Evolutionary conservation across 1,140 invertebrate genomes (phyloP).

Genomic region (Propsilocerus akamusi): DNA sequence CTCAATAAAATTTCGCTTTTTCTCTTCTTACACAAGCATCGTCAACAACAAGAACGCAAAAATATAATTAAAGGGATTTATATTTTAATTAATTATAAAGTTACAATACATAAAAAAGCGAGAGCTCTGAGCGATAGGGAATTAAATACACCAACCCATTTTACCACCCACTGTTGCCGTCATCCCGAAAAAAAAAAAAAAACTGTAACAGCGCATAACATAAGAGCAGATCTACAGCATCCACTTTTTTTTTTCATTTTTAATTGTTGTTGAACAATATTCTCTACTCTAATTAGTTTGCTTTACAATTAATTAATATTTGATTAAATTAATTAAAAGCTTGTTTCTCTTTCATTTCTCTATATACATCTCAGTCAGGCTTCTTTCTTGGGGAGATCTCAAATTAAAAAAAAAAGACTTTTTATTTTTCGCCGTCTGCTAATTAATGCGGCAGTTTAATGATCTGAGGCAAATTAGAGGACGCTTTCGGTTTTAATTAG

Average conservation of each 20-base stretch:
- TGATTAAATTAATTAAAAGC: slow-evolving; percentile 4
- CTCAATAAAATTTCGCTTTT: too few species aligned
- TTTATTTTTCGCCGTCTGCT: too few species aligned
- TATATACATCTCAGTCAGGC: background rate
- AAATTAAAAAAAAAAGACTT: too few species aligned
- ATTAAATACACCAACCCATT: too few species aligned
- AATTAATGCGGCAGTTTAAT: too few species aligned
- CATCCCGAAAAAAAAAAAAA: background rate
- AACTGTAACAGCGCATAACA: background rate
- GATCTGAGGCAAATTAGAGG: too few species aligned
- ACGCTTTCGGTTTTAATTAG: too few species aligned
- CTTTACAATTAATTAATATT: slow-evolving; percentile 4
- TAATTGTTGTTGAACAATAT: slow-evolving; percentile 1
- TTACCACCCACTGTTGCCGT: too few species aligned
- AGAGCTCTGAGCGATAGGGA: background rate
- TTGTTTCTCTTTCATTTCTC: background rate
- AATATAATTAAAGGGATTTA: background rate
- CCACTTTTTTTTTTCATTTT: background rate
- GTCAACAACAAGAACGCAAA: too few species aligned
- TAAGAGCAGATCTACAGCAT: background rate
- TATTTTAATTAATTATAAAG: slow-evolving; percentile 3
- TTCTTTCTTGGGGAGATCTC: too few species aligned
- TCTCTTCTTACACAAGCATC: too few species aligned
- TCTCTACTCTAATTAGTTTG: slow-evolving; percentile 1
- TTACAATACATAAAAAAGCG: background rate